A percentile compares a stretch with the other conserved stretches of the same genome.
Evolutionary conservation across 2,113 vertebrate genomes (phyloP).

Genomic region (Siphamia tubifer): DNA sequence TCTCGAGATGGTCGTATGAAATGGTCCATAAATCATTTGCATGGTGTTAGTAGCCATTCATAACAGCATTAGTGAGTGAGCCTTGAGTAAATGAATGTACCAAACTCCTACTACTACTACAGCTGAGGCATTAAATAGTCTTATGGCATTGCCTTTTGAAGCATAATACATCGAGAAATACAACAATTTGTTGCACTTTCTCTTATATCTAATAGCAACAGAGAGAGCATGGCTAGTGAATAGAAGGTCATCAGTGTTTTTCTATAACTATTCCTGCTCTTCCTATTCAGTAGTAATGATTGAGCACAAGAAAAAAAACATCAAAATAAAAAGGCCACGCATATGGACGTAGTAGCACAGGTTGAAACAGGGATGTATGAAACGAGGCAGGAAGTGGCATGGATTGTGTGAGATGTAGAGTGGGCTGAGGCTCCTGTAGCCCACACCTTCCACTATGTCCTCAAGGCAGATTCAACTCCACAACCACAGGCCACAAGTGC

Average conservation of each 20-base stretch:
- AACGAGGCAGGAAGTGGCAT: not conserved
- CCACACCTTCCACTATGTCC: conserved; percentile 12
- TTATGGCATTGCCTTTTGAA: no score
- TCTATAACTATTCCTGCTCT: not conserved
- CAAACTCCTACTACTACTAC: no score
- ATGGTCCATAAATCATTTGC: no score
- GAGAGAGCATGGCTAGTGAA: not conserved
- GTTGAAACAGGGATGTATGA: not conserved
- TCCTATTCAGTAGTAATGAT: no score
- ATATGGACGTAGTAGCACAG: not conserved
- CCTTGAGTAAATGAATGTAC: not conserved
- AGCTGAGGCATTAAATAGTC: not conserved
- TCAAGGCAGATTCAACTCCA: not conserved
- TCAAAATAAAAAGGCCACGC: not conserved
- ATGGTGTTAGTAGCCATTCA: no score
- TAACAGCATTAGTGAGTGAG: no score
- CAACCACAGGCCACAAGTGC: conserved; percentile 11
- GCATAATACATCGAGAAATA: conserved; percentile 13
- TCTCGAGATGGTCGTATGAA: no score
- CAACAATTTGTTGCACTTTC: not conserved
- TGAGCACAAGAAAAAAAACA: not conserved
- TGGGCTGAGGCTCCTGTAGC: conserved; percentile 4
- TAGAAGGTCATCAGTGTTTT: conserved; percentile 3
- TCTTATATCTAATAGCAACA: not conserved
- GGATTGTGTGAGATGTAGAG: not conserved